Percentiles rank a stretch among this genome's conserved stretches.
Evolutionary conservation across 2,888 invertebrate species (phyloP).

Genomic region (Tryphoninae sp.): DNA sequence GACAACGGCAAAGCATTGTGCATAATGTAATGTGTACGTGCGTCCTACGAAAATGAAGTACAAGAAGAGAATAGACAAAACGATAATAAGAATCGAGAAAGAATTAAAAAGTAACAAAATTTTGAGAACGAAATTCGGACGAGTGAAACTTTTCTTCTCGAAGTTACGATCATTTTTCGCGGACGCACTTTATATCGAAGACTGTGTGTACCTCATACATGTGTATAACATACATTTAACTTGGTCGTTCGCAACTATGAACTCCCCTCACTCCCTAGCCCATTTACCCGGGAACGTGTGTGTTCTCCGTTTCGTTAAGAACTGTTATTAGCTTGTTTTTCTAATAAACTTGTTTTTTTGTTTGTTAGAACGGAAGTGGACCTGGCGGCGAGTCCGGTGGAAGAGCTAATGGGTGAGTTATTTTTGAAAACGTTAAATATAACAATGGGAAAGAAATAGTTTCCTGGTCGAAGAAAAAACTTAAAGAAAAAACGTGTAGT

Average conservation of each 20-base stretch:
- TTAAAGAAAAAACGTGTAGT: background rate
- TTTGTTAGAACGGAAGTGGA: slow-evolving; percentile 93
- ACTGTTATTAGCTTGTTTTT: slow-evolving; percentile 79
- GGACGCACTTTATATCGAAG: slow-evolving; percentile 68
- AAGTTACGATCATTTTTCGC: slow-evolving; percentile 27
- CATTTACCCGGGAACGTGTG: slow-evolving; percentile 66
- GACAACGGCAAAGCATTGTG: slow-evolving; percentile 77
- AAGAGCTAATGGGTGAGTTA: slow-evolving; percentile 91
- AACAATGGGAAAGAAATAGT: background rate
- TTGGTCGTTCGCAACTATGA: slow-evolving; percentile 73
- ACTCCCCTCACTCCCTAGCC: slow-evolving; percentile 33
- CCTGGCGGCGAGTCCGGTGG: slow-evolving; percentile 90
- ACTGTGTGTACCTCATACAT: slow-evolving; percentile 68
- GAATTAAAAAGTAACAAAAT: background rate
- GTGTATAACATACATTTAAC: slow-evolving; percentile 76
- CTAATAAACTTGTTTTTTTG: slow-evolving; percentile 84
- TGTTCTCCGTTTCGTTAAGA: slow-evolving; percentile 76
- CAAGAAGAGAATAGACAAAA: slow-evolving; percentile 8
- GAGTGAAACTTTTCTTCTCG: slow-evolving; percentile 21
- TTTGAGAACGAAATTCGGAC: background rate
- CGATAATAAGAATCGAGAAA: background rate
- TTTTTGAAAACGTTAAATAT: background rate
- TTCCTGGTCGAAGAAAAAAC: background rate
- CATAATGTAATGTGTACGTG: slow-evolving; percentile 66
- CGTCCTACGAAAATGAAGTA: slow-evolving; percentile 66